A percentile compares a stretch with the other conserved stretches of the same genome.
Evolutionary conservation across 2,888 invertebrate species (phyloP).

Genomic region (Machimus atricapillus): DNA sequence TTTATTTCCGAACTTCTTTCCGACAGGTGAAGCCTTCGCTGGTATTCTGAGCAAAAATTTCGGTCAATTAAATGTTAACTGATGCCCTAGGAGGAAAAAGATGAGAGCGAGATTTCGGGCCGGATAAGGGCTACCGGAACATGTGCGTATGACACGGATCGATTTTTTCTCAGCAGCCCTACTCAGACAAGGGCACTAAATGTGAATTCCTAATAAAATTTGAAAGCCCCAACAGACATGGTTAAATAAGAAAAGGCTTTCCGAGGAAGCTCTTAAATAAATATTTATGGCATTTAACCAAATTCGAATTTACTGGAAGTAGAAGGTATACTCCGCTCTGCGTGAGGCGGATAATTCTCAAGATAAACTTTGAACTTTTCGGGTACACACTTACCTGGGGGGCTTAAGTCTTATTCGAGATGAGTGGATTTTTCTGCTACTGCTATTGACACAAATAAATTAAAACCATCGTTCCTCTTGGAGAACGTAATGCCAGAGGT

Average conservation of each 20-base stretch:
- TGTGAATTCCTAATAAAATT: not conserved
- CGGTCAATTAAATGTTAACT: not conserved
- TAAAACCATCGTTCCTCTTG: not conserved
- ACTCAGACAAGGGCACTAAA: not conserved
- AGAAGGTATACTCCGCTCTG: not conserved
- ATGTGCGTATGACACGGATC: not conserved
- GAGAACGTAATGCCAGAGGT: not conserved
- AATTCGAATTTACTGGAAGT: not conserved
- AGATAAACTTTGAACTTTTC: not conserved
- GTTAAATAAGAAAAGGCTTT: not conserved
- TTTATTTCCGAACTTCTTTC: not conserved
- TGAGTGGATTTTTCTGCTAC: not conserved
- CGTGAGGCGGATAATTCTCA: not conserved
- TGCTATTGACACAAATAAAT: not conserved
- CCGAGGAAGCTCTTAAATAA: not conserved
- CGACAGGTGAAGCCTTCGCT: not conserved
- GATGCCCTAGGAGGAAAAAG: not conserved
- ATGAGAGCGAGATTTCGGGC: not conserved
- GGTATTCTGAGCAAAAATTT: not conserved
- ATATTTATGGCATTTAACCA: not conserved
- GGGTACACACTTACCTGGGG: not conserved
- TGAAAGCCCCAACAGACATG: not conserved
- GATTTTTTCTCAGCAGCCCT: not conserved
- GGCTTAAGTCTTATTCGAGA: not conserved
- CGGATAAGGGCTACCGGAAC: not conserved